phyloP scores from a whole-genome alignment of 1,140 invertebrate genomes.

The Gonioctena quinquepunctata region DNA sequence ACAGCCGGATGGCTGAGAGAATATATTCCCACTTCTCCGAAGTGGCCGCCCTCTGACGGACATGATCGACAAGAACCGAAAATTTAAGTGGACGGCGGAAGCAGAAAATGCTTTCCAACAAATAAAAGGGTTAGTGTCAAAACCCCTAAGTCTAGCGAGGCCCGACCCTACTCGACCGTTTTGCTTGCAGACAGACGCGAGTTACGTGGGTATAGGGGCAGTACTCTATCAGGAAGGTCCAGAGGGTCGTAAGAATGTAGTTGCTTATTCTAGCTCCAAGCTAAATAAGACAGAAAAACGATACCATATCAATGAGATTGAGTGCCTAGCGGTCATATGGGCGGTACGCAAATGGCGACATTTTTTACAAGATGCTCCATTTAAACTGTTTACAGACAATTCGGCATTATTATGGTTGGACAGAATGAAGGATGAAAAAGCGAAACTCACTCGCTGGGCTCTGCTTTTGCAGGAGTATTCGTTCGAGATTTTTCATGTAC shows the following conservation, averaged over 20 bases:
- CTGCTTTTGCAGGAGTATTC: too few relatives aligned
- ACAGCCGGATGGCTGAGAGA: too few relatives aligned
- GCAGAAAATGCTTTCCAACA: constrained; percentile 38
- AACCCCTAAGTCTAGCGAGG: constrained; percentile 25
- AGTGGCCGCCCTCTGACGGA: constrained; percentile 31
- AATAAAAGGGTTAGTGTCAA: constrained; percentile 41
- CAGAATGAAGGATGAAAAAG: constrained; percentile 26
- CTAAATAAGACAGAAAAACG: constrained; percentile 11
- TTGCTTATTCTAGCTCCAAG: constrained; percentile 27
- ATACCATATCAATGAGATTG: too few relatives aligned
- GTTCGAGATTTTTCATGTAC: too few relatives aligned
- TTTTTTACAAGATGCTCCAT: constrained; percentile 35
- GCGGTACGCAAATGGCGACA: too few relatives aligned
- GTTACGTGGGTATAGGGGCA: too few relatives aligned
- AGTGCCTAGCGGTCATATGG: too few relatives aligned
- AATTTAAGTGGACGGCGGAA: constrained; percentile 21
- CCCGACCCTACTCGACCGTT: constrained; percentile 40
- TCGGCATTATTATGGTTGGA: constrained; percentile 39
- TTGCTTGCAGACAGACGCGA: too few relatives aligned
- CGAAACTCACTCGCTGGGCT: constrained; percentile 46
- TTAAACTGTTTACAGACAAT: constrained; percentile 23
- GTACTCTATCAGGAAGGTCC: constrained; percentile 38
- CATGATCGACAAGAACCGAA: constrained; percentile 20
- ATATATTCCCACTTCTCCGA: constrained; percentile 34
- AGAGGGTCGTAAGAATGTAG: neutral